Base-by-base conservation (phyloP, 2,113 vertebrate species). In the Poeciliopsis retropinna region DNA sequence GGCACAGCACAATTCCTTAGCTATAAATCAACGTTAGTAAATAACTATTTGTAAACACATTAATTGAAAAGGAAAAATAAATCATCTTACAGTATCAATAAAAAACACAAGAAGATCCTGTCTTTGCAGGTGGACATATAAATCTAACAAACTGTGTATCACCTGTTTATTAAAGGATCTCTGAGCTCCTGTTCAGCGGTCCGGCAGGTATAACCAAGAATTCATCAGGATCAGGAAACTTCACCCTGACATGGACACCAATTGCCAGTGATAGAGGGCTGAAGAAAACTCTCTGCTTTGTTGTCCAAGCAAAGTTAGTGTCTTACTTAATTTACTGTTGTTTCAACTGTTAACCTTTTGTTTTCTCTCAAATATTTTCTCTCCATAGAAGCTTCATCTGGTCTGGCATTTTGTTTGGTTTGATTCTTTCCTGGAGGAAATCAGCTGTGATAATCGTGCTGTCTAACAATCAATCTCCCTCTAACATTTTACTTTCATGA, bases 251-350 rank as follows among this genome's bases (percentile, higher is more conserved):
- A 0, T 89, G 89, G 89, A 91, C 27, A 0, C 84, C 88, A 0
- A 57, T 70, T 5, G 1, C 31, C 0, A 9, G 3, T 0, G 73
- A 84, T 25, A 25, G 28, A 4, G 79, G 25, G 68, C 19, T 61
- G 27, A 89, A 68, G 11, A 68, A 83, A 1, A 63, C 82, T 1
- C 9, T 89, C 39, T 89, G 89, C 25, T 91, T 89, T 29, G 32
- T 73, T 0, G 29, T 79, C 22, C 73, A 85, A 10, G 70, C 79
- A 19, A 62, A 6, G 80, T 86, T 7, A 83, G 87, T 80, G 3
- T 54, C 14, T 66, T 4, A 31, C 19, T 32, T 31, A 31, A 65
- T 65, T n/a, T 10, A 25, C 22, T 25, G 3, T 29, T 25, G 8
- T 29, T 62, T 30, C 30, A 63, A 62, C 32, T 34, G 32, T 34